phyloP scores from a whole-genome alignment of 2,797 vertebrate species.

The Sebastes kiyomatsui region DNA sequence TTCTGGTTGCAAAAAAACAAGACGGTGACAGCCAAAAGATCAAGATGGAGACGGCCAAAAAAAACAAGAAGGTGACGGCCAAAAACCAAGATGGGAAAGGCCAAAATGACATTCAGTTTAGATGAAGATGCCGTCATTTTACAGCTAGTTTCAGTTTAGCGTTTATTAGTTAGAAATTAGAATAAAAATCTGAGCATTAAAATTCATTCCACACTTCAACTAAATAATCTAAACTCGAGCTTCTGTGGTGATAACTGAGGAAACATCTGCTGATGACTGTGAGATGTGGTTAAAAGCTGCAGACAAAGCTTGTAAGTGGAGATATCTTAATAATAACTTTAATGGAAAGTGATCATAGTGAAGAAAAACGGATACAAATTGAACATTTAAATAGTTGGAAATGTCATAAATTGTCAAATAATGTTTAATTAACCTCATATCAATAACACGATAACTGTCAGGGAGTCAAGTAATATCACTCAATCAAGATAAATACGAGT shows the following conservation, averaged over 20 bases:
- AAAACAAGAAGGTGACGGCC: too few species aligned
- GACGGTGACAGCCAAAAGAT: fast-evolving
- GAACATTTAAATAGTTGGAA: background rate
- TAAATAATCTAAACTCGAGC: background rate
- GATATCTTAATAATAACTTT: background rate
- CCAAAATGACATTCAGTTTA: background rate
- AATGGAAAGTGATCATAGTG: too few species aligned
- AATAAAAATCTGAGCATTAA: background rate
- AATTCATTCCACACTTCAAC: background rate
- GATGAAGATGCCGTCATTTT: background rate
- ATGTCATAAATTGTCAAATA: background rate
- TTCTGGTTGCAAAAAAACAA: too few species aligned
- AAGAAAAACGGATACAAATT: background rate
- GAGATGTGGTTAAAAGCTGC: background rate
- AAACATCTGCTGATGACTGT: background rate
- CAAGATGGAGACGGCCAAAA: too few species aligned
- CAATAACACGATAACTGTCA: too few species aligned
- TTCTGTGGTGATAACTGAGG: background rate
- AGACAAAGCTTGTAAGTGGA: background rate
- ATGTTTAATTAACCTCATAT: background rate
- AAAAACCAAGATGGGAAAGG: fast-evolving
- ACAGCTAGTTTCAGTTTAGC: background rate
- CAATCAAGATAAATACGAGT: background rate
- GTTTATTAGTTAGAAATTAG: background rate
- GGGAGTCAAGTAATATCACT: background rate